phyloP scores from a whole-genome alignment of 2,888 invertebrate species.

The Aspidapion aeneum region DNA sequence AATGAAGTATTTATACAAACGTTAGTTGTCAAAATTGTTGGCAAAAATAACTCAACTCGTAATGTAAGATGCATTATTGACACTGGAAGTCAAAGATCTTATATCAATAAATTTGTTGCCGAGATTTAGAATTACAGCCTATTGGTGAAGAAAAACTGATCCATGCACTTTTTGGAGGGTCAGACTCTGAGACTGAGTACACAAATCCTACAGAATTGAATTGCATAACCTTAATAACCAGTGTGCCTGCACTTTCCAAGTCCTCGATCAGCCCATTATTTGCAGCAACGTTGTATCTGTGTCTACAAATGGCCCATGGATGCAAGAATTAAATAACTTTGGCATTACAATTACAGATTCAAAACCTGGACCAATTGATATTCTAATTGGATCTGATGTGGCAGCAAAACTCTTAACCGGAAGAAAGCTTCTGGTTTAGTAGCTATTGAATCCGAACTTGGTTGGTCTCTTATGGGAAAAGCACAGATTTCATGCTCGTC shows the following conservation, averaged over 20 bases:
- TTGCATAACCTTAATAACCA: neutral
- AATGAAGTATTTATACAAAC: conserved; percentile 2
- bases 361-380: neutral
- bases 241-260: neutral
- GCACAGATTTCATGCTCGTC: neutral
- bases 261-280: neutral
- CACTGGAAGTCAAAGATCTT: neutral
- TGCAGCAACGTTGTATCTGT: neutral
- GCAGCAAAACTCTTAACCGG: neutral
- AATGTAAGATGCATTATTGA: neutral
- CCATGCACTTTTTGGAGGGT: neutral
- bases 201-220: neutral
- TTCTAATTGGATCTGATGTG: neutral
- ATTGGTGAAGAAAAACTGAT: neutral
- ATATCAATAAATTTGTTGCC: neutral
- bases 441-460: neutral
- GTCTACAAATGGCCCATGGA: neutral
- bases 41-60: neutral
- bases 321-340: neutral
- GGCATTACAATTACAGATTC: neutral
- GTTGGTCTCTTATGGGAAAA: neutral
- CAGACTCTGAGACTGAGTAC: neutral
- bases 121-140: neutral
- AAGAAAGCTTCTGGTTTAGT: neutral
- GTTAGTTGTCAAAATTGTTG: neutral